These are phyloP conservation scores for Macrosteles quadrilineatus DNA, from an alignment of 1,140 invertebrate genomes.

Conservation along the genomic window DNA sequence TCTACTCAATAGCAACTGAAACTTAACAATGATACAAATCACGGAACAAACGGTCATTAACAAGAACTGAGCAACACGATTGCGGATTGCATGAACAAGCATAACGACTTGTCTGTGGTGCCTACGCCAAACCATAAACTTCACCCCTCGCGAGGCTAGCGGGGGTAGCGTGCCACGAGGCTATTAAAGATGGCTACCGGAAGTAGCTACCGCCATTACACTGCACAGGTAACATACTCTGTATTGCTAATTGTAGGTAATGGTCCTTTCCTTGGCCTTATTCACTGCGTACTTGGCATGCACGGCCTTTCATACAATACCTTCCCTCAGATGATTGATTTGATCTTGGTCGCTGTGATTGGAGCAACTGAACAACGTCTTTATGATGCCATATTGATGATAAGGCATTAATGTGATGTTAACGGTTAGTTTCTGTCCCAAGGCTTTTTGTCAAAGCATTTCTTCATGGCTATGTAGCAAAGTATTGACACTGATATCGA, in stretches of 20 bases:
- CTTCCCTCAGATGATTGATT: not conserved
- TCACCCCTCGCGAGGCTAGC: not conserved
- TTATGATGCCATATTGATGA: too few species aligned
- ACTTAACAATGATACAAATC: too few species aligned
- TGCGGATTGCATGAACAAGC: too few species aligned
- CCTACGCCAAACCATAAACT: not conserved
- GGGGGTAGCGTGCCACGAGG: not conserved
- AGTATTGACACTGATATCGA: too few species aligned
- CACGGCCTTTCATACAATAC: not conserved
- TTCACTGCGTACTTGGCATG: not conserved
- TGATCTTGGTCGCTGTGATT: not conserved
- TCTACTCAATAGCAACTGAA: too few species aligned
- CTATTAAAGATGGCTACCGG: conserved; percentile 9
- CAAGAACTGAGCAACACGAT: too few species aligned
- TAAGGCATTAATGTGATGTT: too few species aligned
- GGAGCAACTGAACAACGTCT: too few species aligned
- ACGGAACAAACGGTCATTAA: too few species aligned
- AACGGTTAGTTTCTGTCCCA: too few species aligned
- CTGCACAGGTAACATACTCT: not conserved
- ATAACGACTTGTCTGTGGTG: not conserved
- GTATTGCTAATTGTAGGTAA: conserved; percentile 7
- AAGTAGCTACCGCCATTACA: conserved; percentile 3
- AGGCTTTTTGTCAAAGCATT: too few species aligned
- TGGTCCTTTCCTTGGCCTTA: conserved; percentile 12
- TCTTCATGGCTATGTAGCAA: too few species aligned